Conservation (phyloP, 2,113 vertebrate species). For the Blennius ocellaris region DNA sequence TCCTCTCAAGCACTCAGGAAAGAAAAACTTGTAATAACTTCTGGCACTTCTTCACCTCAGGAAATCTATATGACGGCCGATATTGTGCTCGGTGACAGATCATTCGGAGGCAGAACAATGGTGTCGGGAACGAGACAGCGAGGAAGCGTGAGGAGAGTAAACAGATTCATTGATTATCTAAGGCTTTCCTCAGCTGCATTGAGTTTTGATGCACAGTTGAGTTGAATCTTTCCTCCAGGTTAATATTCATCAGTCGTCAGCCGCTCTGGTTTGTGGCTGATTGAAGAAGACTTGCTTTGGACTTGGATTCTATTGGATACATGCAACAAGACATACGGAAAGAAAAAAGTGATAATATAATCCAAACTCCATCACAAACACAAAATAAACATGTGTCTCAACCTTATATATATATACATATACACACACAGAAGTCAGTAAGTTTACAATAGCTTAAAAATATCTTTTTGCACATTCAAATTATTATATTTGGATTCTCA, state of each 20-base stretch:
- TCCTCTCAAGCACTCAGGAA: not conserved
- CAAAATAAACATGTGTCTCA: not conserved
- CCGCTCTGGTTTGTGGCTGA: constrained; percentile 38
- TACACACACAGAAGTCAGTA: no score
- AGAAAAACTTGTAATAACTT: constrained; percentile 28
- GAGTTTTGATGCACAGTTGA: constrained; percentile 12
- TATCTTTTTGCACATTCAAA: no score
- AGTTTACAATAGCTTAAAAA: no score
- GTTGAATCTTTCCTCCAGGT: constrained; percentile 11
- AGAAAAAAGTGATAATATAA: not conserved
- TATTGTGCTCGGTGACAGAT: constrained; percentile 47
- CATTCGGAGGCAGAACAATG: constrained; percentile 51
- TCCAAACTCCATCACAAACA: not conserved
- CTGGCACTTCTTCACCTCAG: constrained; percentile 33
- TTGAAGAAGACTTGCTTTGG: constrained; percentile 28
- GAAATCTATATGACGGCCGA: constrained; percentile 19
- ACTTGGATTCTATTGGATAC: constrained; percentile 15
- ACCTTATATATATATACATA: no score
- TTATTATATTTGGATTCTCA: no score
- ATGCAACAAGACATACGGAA: not conserved
- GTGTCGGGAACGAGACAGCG: constrained; percentile 1
- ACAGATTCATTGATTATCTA: constrained; percentile 16
- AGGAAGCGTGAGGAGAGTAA: not conserved
- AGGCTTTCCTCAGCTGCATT: constrained; percentile 11
- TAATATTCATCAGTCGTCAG: constrained; percentile 52